Conservation (phyloP, 2,888 invertebrate species). For the Trachelus iudaicus region DNA sequence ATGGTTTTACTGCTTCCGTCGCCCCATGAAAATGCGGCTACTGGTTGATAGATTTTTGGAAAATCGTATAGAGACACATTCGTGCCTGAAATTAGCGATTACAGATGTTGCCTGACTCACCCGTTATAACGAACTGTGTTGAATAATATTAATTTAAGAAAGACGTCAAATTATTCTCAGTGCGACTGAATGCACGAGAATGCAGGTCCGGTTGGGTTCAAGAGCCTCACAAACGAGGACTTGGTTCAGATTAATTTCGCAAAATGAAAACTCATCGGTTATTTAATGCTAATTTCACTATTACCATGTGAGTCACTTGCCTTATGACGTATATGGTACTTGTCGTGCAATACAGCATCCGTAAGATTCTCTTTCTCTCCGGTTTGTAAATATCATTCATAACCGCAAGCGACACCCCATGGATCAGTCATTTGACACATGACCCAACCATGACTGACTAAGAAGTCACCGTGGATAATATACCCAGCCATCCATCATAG, state of each 20-base stretch:
- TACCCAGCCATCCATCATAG: not conserved
- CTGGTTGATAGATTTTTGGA: not conserved
- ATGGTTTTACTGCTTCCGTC: too few species aligned
- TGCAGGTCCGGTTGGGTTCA: not conserved
- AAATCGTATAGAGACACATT: too few species aligned
- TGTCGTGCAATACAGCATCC: not conserved
- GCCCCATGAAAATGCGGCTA: too few species aligned
- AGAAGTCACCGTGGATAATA: not conserved
- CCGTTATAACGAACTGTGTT: not conserved
- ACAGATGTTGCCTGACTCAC: too few species aligned
- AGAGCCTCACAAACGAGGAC: not conserved
- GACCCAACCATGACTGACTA: not conserved
- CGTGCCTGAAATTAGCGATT: too few species aligned
- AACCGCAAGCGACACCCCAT: not conserved
- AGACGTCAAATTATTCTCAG: not conserved
- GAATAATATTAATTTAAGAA: not conserved
- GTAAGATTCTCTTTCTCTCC: not conserved
- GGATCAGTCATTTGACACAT: not conserved
- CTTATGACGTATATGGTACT: not conserved
- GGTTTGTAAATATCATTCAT: not conserved
- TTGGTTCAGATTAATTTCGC: not conserved
- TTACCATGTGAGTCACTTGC: not conserved
- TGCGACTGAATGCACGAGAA: not conserved
- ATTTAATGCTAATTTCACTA: not conserved
- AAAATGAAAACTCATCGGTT: not conserved